Conservation (phyloP, 2,113 vertebrate species). For the Chaetops frenatus region DNA sequence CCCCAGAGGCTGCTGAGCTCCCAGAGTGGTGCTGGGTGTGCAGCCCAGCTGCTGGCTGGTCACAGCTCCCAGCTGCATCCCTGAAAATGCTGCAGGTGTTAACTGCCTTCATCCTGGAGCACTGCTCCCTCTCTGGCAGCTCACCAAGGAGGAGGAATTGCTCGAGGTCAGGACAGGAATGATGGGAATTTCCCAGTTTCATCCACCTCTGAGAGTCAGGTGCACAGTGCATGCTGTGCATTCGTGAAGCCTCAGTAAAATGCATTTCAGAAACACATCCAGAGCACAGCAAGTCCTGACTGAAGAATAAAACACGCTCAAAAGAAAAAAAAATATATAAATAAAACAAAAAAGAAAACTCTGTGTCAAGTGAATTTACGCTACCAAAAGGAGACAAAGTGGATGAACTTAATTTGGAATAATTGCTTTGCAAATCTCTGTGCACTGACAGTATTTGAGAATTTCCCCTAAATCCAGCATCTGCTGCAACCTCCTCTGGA, state of each 20-base stretch:
- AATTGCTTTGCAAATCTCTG: background rate
- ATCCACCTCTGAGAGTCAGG: background rate
- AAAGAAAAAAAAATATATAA: background rate
- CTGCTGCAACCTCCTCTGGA: background rate
- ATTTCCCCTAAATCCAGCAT: background rate
- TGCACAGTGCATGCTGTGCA: background rate
- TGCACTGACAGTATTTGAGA: background rate
- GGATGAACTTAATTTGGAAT: background rate
- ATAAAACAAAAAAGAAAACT: background rate
- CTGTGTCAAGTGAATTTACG: background rate
- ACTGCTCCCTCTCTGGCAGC: background rate
- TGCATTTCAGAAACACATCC: background rate
- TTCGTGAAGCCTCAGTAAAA: background rate
- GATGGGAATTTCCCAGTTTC: background rate
- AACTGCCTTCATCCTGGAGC: background rate
- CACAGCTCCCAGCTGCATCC: background rate
- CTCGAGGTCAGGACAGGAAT: background rate
- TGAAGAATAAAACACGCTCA: background rate
- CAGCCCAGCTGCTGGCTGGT: background rate
- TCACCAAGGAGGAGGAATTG: background rate
- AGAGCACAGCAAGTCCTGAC: background rate
- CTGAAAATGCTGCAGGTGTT: background rate
- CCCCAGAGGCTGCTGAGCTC: background rate
- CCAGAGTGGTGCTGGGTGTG: rapidly evolving
- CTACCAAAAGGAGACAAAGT: background rate